Evolutionary conservation across 2,888 invertebrate species (phyloP), one percentile per base, ranked within the genome.

Genomic region (Tipula confusa): DNA sequence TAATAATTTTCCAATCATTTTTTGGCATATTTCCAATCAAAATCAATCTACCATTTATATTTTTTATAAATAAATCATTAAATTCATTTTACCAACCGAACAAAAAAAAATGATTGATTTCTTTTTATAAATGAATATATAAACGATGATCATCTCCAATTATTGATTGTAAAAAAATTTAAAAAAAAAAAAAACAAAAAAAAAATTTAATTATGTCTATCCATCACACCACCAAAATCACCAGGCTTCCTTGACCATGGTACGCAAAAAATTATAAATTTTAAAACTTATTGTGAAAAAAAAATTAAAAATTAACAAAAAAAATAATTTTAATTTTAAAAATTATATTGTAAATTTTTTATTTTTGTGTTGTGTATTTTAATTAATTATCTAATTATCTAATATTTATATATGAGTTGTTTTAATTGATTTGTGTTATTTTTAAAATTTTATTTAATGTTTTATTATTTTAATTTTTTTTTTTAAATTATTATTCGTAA

Each of bases 181-280:
- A 80, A 80, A 80, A 80, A 80, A 13, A 79, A 80, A 80, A 80
- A 64, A n/a, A n/a, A n/a, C n/a, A n/a, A n/a, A n/a, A n/a, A n/a
- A n/a, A n/a, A n/a, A n/a, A n/a, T n/a, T n/a, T n/a, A n/a, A n/a
- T n/a, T n/a, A n/a, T n/a, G 18, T 64, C 9, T 64, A 64, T 24
- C 43, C 64, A 64, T 64, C 64, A 80, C 80, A 80, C 31, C 80
- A 80, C 31, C 80, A 82, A 15, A n/a, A 36, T 82, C 82, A 28
- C 48, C 11, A 83, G 83, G 83, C 83, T 29, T 83, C 83, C 43
- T 28, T 83, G 28, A 83, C 48, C 43, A 83, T 83, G 80, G 80
- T 80, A 80, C 29, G 31, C 31, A 29, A 80, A 80, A 80, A 80
- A 29, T 80, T n/a, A 80, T 15, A 29, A 80, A 64, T 64, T n/a